These are phyloP conservation scores for Nymphicus hollandicus DNA, from an alignment of 2,113 vertebrate species.

Conservation along the genomic window DNA sequence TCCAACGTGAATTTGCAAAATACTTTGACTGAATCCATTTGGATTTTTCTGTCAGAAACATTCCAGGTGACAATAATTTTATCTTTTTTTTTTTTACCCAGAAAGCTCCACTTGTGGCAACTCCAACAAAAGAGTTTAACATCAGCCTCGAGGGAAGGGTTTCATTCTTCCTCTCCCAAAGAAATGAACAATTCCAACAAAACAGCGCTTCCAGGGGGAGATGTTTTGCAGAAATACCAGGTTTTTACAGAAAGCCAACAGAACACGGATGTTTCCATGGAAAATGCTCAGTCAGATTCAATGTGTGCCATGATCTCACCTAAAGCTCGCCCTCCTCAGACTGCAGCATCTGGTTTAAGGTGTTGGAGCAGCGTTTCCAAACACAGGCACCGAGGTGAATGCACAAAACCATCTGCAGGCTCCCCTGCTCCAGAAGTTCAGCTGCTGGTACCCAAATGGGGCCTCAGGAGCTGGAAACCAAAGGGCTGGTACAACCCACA, in stretches of 20 bases:
- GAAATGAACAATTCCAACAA: background rate
- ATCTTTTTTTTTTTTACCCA: constrained; percentile 6
- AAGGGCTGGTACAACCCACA: background rate
- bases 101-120: constrained; percentile 16
- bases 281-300: background rate
- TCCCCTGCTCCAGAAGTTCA: background rate
- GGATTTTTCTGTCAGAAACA: constrained; percentile 32
- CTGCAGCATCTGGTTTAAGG: background rate
- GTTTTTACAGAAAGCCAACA: background rate
- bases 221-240: background rate
- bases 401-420: background rate
- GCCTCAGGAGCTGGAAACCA: background rate
- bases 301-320: background rate
- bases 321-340: background rate
- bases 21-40: constrained; percentile 46
- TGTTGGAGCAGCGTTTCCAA: background rate
- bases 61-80: constrained; percentile 27
- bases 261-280: background rate
- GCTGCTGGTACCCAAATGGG: background rate
- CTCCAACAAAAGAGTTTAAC: constrained; percentile 16
- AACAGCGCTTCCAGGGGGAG: background rate
- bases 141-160: background rate
- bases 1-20: constrained; percentile 8
- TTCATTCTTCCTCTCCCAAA: background rate
- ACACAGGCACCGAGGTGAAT: fast-evolving